phyloP scores from a whole-genome alignment of 2,797 vertebrate species.

The Echeneis naucrates region DNA sequence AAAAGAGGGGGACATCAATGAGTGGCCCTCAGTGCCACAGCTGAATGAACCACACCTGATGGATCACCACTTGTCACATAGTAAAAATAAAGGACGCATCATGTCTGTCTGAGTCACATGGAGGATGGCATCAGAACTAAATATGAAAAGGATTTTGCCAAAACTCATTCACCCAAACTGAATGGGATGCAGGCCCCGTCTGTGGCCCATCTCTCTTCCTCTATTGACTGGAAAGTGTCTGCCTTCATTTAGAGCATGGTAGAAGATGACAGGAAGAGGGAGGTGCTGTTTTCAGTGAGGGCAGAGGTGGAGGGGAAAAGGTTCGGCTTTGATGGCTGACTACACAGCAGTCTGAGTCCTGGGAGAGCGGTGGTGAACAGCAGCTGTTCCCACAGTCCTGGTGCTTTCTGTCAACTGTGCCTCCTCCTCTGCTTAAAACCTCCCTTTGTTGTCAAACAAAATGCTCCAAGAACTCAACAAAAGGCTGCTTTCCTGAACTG shows the following conservation, averaged over 20 bases:
- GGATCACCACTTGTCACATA: neutral
- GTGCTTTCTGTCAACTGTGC: constrained; percentile 27
- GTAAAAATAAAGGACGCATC: constrained; percentile 11
- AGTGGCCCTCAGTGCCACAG: neutral
- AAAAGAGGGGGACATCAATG: constrained; percentile 7
- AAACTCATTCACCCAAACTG: constrained; percentile 21
- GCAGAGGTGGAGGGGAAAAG: constrained; percentile 69
- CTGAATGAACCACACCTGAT: constrained; percentile 6
- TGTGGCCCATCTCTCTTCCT: constrained; percentile 35
- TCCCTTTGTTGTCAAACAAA: constrained; percentile 57
- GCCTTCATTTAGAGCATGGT: constrained; percentile 68
- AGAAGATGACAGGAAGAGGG: constrained; percentile 75
- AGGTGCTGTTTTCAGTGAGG: constrained; percentile 66
- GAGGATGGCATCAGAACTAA: constrained; percentile 20
- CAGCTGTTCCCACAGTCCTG: constrained; percentile 66
- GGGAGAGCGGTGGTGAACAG: constrained; percentile 45
- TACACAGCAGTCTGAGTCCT: constrained; percentile 53
- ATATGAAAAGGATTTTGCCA: constrained; percentile 41
- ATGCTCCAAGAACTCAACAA: constrained; percentile 31
- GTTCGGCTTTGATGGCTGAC: constrained; percentile 74
- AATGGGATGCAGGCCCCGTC: constrained; percentile 24
- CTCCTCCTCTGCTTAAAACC: constrained; percentile 53
- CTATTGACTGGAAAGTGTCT: constrained; percentile 56
- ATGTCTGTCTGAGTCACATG: constrained; percentile 20
- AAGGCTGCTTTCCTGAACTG: constrained; percentile 40